Base-by-base conservation (phyloP, 2,888 invertebrate genomes). In the Ariolimax columbianus region DNA sequence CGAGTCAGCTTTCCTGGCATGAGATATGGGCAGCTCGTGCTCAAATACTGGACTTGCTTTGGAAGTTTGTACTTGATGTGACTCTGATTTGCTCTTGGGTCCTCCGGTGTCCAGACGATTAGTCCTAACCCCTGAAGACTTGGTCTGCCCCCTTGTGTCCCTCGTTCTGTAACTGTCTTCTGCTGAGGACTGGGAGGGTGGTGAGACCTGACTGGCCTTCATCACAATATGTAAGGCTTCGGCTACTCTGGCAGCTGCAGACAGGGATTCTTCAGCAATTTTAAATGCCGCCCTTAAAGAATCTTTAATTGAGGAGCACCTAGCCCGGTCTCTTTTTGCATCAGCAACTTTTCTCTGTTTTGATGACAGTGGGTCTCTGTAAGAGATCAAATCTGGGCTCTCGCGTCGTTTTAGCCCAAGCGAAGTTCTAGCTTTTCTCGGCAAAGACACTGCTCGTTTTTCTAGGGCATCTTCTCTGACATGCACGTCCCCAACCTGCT, bases 261-360 rank as follows among this genome's bases (percentile, higher is more conserved):
- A 40, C 77, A 85, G 51, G 7, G 85, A 85, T 36, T 85, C 82
- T 30, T 81, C 85, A 14, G 85, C 85, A 14, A 85, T 72, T 70
- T 72, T 77, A 33, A 82, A 51, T 7, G 85, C 85, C 1, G 55
- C 85, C 23, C 63, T 72, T 43, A 84, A 30, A 0, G 84, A 84
- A 55, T 70, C 40, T 43, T 82, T 72, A 14, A 82, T 72, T 55
- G 81, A 72, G 23, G 59, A 38, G 11, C 19, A 26, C 38, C 59
- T 78, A 26, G 33, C 26, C 17, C 40, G 40, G 26, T 14, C n/a
- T n/a, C 78, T n/a, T n/a, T 40, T 59, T 38, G 17, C 59, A 59
- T 36, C 77, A 3, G 6, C 2, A 19, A 19, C 55, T 40, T 33
- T 59, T 63, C 59, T 59, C 17, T 40, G 36, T 47, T 63, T 78